Percentiles rank a stretch among this genome's conserved stretches.
Conservation (phyloP, 2,888 invertebrate genomes). For the Flexamia atlantica region DNA sequence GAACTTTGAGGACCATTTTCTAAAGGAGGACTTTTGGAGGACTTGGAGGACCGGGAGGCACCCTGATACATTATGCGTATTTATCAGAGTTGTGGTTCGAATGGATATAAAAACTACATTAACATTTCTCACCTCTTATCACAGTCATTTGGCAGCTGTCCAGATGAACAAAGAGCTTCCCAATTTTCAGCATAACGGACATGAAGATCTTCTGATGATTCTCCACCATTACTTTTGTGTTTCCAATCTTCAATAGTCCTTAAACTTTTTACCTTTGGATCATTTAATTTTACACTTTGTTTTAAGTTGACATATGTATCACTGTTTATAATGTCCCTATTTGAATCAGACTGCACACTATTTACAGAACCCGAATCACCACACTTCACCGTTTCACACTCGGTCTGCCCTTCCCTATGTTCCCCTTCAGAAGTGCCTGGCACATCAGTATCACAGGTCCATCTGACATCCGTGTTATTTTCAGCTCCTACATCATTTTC, state of each 20-base stretch:
- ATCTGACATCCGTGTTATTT: constrained; percentile 40
- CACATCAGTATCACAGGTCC: constrained; percentile 6
- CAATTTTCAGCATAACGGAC: constrained; percentile 64
- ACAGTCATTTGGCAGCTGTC: constrained; percentile 44
- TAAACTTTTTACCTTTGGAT: constrained; percentile 47
- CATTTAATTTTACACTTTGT: constrained; percentile 47
- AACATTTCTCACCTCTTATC: constrained; percentile 47
- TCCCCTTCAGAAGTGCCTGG: constrained; percentile 37
- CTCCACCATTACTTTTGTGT: constrained; percentile 35
- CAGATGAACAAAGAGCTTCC: constrained; percentile 61
- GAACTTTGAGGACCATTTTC: too few relatives aligned
- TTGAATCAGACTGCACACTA: constrained; percentile 29
- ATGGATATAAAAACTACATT: neutral
- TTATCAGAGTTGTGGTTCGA: too few relatives aligned
- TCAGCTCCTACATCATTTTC: neutral
- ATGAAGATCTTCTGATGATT: constrained; percentile 62
- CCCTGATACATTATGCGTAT: too few relatives aligned
- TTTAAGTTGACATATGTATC: constrained; percentile 39
- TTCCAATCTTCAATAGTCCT: constrained; percentile 48
- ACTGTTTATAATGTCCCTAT: constrained; percentile 48
- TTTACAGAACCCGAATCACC: constrained; percentile 22
- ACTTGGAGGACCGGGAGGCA: too few relatives aligned
- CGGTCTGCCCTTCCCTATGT: neutral
- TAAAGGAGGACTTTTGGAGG: too few relatives aligned
- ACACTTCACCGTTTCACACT: neutral